phyloP scores from a whole-genome alignment of 2,797 vertebrate species.

The Thaleichthys pacificus region DNA sequence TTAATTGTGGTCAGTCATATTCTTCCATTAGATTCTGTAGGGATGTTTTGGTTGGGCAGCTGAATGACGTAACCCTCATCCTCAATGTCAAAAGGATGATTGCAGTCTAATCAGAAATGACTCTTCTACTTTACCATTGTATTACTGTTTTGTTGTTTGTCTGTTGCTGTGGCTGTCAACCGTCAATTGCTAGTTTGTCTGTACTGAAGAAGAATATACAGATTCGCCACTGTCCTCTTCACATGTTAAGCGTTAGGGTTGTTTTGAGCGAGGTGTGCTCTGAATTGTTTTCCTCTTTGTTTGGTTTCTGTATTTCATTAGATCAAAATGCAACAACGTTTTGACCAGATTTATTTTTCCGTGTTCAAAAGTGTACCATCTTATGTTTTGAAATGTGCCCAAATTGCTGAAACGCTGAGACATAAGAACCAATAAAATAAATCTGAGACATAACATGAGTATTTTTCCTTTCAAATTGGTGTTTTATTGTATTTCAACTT shows the following conservation, averaged over 20 bases:
- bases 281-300: constrained; percentile 41
- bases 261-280: constrained; percentile 4
- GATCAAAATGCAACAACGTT: constrained; percentile 37
- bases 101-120: background rate
- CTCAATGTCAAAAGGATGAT: background rate
- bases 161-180: constrained; percentile 30
- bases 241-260: background rate
- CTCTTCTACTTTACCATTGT: background rate
- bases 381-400: constrained; percentile 36
- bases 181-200: constrained; percentile 33
- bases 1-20: background rate
- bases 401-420: constrained; percentile 36
- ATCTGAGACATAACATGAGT: constrained; percentile 55
- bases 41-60: constrained; percentile 31
- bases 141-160: constrained; percentile 45
- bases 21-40: background rate
- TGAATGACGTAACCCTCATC: constrained; percentile 10
- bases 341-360: constrained; percentile 62
- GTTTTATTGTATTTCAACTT: background rate
- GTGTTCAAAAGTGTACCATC: constrained; percentile 27
- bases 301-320: constrained; percentile 43
- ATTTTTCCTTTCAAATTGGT: constrained; percentile 16
- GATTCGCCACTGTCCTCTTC: background rate
- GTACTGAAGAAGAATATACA: background rate
- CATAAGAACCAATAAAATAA: constrained; percentile 62